Conservation (phyloP, 2,113 vertebrate genomes). For the Nyctereutes procyonoides region DNA sequence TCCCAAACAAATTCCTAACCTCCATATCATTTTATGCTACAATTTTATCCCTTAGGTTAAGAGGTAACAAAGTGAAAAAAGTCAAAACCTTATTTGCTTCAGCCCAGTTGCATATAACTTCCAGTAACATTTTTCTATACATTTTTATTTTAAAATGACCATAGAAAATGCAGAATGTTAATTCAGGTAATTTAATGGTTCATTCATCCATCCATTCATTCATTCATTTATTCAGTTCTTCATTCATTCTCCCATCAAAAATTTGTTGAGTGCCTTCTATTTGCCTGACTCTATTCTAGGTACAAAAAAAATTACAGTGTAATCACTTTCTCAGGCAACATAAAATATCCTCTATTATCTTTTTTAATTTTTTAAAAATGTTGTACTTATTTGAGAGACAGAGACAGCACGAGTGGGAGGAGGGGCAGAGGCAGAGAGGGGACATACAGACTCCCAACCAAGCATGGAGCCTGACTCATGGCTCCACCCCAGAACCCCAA, state of each 20-base stretch:
- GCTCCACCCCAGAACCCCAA: not conserved
- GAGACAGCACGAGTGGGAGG: not conserved
- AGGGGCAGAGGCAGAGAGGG: not conserved
- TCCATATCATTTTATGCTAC: not conserved
- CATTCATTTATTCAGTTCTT: constrained; percentile 31
- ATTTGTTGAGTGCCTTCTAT: not conserved
- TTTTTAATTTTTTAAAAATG: not conserved
- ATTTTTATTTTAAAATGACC: not conserved
- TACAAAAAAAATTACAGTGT: not conserved
- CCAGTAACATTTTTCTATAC: not conserved
- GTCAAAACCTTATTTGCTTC: not conserved
- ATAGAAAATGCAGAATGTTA: not conserved
- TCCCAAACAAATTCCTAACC: not conserved
- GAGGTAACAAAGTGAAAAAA: not conserved
- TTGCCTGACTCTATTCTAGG: not conserved
- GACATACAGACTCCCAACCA: not conserved
- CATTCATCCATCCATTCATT: not conserved
- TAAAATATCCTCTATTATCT: not conserved
- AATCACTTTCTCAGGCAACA: not conserved
- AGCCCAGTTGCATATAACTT: not conserved
- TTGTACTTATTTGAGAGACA: not conserved
- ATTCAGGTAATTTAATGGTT: not conserved
- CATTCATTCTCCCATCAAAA: not conserved
- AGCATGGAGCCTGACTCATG: not conserved
- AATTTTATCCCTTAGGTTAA: not conserved